phyloP scores from a whole-genome alignment of 2,113 vertebrate genomes.

The Sphyrna mokarran region DNA sequence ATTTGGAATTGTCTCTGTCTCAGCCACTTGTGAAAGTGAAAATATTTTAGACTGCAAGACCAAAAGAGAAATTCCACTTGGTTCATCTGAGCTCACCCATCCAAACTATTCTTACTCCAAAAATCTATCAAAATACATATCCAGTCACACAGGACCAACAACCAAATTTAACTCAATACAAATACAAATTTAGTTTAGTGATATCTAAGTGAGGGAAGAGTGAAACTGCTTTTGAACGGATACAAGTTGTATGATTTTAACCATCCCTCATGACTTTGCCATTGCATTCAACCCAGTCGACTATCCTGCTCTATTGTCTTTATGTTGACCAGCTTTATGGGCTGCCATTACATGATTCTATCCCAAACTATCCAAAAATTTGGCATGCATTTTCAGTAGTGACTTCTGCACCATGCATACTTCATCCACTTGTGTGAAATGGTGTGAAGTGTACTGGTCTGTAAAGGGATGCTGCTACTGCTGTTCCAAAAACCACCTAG shows the following conservation, averaged over 20 bases:
- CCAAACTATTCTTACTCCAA: neutral
- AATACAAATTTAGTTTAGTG: neutral
- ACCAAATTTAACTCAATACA: neutral
- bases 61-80: neutral
- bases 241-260: neutral
- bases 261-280: neutral
- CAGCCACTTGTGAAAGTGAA: neutral
- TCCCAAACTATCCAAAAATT: neutral
- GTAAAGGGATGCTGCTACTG: neutral
- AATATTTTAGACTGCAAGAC: neutral
- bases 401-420: neutral
- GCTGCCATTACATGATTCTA: neutral
- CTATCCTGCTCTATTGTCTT: neutral
- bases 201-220: neutral
- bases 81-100: neutral
- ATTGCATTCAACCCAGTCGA: neutral
- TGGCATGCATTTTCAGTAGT: neutral
- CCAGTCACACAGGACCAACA: neutral
- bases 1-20: neutral
- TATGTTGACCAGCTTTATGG: neutral
- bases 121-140: neutral
- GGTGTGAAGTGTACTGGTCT: neutral
- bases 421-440: neutral
- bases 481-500: neutral
- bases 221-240: neutral